Percentiles rank a stretch among this genome's conserved stretches.
phyloP scores from a whole-genome alignment of 2,113 vertebrate genomes.

The Thalassoma bifasciatum region DNA sequence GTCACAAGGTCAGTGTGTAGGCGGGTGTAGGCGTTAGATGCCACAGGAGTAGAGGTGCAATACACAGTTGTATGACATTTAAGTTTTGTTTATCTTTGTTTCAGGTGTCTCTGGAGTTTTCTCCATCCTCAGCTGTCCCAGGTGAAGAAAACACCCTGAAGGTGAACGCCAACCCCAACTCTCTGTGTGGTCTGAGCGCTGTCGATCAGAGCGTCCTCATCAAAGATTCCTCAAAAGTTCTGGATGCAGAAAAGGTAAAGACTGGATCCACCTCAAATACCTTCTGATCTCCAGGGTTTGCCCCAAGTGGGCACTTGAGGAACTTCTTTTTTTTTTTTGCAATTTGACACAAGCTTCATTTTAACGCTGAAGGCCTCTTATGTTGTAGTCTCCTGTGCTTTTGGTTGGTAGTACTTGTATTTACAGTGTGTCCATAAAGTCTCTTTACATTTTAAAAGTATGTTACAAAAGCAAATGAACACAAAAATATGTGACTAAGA shows the following conservation, averaged over 20 bases:
- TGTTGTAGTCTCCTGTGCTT: no score
- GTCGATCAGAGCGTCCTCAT: constrained; percentile 88
- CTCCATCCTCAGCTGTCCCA: constrained; percentile 76
- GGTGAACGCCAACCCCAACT: constrained; percentile 82
- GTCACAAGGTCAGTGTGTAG: constrained; percentile 83
- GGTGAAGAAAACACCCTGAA: constrained; percentile 72
- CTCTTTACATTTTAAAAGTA: no score
- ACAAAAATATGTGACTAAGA: no score
- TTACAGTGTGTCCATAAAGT: no score
- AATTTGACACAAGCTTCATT: no score
- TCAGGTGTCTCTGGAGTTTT: constrained; percentile 81
- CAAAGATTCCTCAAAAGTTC: constrained; percentile 80
- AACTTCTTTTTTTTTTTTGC: no score
- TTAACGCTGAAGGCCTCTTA: no score
- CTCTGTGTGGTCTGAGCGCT: constrained; percentile 86
- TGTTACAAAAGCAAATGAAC: no score
- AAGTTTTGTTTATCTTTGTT: constrained; percentile 2
- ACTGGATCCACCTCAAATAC: not conserved
- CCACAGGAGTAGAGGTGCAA: not conserved
- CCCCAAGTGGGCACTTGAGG: no score
- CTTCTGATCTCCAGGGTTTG: not conserved
- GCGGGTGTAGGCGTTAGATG: not conserved
- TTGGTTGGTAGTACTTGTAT: no score
- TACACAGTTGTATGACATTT: not conserved
- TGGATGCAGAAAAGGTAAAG: constrained; percentile 71